Evolutionary conservation across 2,888 invertebrate genomes (phyloP), one percentile per base, ranked within the genome.

Genomic region (Tinea semifulvella): DNA sequence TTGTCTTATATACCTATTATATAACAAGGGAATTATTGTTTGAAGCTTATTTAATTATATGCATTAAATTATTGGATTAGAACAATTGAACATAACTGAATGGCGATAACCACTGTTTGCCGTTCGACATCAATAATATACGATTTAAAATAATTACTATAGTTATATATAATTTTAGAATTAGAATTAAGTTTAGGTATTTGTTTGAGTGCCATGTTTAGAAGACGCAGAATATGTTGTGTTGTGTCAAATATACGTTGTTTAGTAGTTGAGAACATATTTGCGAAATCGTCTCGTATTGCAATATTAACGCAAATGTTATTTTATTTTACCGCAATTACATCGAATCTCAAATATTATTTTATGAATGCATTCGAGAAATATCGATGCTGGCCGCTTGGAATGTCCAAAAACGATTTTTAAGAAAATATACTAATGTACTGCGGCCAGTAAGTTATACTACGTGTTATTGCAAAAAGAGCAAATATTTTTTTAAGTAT

Each of bases 331-430:
- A 5, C 17, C 31, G 31, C 13, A 17, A 22, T 22, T 40, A 69
- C 69, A 73, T 67, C 70, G 77, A 76, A 76, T 79, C 77, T 79
- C 76, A 62, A 17, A 17, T 7, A 7, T n/a, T 31, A n/a, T 22
- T 44, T 44, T 22, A 3, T n/a, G 25, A 11, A 17, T 20, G 6
- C 22, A 22, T 17, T 19, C 11, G 6, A 13, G 31, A 31, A n/a
- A n/a, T n/a, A n/a, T n/a, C n/a, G n/a, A n/a, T n/a, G n/a, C n/a
- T n/a, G n/a, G n/a, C n/a, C n/a, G n/a, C n/a, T n/a, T n/a, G n/a
- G n/a, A n/a, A n/a, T n/a, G n/a, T n/a, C n/a, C n/a, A n/a, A n/a
- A n/a, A n/a, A n/a, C n/a, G n/a, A n/a, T n/a, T n/a, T n/a, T n/a
- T n/a, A n/a, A n/a, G n/a, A n/a, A n/a, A n/a, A n/a, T n/a, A n/a